Evolutionary conservation across 2,888 invertebrate species (phyloP), one percentile per base, ranked within the genome.

Genomic region (Anarsia innoxiella): DNA sequence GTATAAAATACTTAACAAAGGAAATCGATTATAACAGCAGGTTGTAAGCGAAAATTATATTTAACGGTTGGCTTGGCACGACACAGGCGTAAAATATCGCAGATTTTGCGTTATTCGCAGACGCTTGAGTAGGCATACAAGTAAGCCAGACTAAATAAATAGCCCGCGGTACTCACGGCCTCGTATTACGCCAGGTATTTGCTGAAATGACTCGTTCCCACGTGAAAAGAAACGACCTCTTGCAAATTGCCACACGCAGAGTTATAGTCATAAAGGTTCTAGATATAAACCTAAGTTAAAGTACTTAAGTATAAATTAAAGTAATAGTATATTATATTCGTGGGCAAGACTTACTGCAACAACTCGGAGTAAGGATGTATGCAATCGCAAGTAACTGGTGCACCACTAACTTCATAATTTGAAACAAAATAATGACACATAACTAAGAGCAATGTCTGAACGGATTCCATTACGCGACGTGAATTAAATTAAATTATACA

Each of bases 151-250:
- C 44, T 34, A 39, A 42, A 42, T 42, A 41, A 32, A 36, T 29
- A 35, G 23, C 30, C 14, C 12, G 36, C 9, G 12, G 10, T 35
- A 37, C 33, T 13, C 37, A 39, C 39, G 37, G 39, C 16, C 12
- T 41, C 41, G 23, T 8, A 12, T 44, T 41, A 41, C 41, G 25
- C 23, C 12, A 39, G 25, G 13, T 35, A 36, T 37, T 35, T 38
- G 41, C 35, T 41, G 37, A 35, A 19, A 11, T 25, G 11, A 31
- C 15, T 15, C 23, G 40, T 48, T 53, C 53, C 49, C 53, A 53
- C 41, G 48, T 44, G 49, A 49, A 48, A 42, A 31, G 32, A 12
- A 34, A 41, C 19, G 19, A 19, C 19, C 19, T 5, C 19, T 5
- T 8, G 8, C 19, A 19, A 8, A 8, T 19, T 19, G 3, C 19